A percentile compares a stretch with the other conserved stretches of the same genome.
Conservation (phyloP, 2,797 vertebrate genomes). For the Phalanger gymnotis region DNA sequence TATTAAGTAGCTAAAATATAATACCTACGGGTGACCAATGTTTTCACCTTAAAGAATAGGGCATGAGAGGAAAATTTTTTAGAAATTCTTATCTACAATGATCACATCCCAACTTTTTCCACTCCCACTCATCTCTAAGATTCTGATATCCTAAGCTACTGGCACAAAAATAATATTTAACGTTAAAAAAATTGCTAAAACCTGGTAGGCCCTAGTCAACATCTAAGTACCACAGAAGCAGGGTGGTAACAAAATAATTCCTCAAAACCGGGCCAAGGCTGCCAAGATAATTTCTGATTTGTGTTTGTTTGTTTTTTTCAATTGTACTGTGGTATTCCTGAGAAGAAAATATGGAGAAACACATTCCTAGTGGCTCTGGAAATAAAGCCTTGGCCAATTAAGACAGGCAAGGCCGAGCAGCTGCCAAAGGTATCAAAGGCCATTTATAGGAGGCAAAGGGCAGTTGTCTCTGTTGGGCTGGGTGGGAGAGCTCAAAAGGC, state of each 20-base stretch:
- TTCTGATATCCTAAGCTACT: not conserved
- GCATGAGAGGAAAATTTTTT: conserved; percentile 44
- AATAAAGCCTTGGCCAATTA: not conserved
- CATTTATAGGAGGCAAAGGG: not conserved
- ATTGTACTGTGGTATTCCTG: not conserved
- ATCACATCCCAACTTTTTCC: not conserved
- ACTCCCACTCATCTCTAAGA: not conserved
- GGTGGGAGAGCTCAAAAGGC: not conserved
- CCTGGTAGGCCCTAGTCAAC: not conserved
- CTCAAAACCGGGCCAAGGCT: conserved; percentile 10
- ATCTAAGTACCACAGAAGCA: not conserved
- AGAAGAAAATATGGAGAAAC: not conserved
- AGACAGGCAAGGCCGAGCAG: not conserved
- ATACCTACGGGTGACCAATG: not conserved
- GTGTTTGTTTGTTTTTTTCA: not conserved
- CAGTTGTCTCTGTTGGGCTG: not conserved
- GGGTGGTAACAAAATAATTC: not conserved
- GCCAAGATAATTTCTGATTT: conserved; percentile 40
- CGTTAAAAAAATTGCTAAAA: not conserved
- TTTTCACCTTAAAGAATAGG: conserved; percentile 33
- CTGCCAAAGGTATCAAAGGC: not conserved
- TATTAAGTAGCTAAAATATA: conserved; percentile 24
- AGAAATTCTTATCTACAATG: conserved; percentile 12
- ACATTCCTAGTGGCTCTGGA: not conserved
- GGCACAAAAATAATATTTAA: not conserved